Base-by-base conservation (phyloP, 1,140 invertebrate species). In the Calycopis cecrops region DNA sequence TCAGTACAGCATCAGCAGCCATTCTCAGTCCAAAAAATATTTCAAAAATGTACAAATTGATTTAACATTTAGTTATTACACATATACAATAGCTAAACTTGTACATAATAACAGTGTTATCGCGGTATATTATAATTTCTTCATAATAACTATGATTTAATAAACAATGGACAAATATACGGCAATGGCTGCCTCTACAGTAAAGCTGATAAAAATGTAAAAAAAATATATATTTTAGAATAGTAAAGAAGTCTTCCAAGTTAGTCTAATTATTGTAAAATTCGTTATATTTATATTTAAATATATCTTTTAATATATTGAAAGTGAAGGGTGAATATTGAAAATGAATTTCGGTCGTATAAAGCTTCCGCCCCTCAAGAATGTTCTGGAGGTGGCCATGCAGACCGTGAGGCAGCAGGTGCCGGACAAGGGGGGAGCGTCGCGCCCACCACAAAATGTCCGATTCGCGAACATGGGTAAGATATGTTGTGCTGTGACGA, bases 351-450 rank as follows among this genome's bases (percentile, higher is more conserved):
- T 93, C 53, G 89, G 90, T 21, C 89, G 90, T 59, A 90, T 85
- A 48, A 93, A 76, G 88, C 89, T 69, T 64, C 94, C 94, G 11
- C 92, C 93, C 28, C 74, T 95, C 44, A 90, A 91, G 65, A 94
- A 94, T 69, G 92, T 93, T 12, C 75, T 95, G 60, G 94, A 94
- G 73, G 93, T 95, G 50, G 93, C 93, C 1, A 92, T 93, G 90
- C 94, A 95, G 78, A 94, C 94, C 14, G 88, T 95, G 33, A 91
- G 93, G 56, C 92, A 94, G 63, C 90, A 92, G 68, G 91, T 95
- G 76, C 95, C 95, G 18, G 92, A 93, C 28, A 92, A 92, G 53
- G 65, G 84, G 61, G 69, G 86, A 62, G 52, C 89, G 72, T 90
- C 64, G 75, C 91, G 70, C 68, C 90, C 75, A 68, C 69, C 90